Evolutionary conservation across 2,888 invertebrate species (phyloP), one percentile per base, ranked within the genome.

Genomic region (Timema cristinae): DNA sequence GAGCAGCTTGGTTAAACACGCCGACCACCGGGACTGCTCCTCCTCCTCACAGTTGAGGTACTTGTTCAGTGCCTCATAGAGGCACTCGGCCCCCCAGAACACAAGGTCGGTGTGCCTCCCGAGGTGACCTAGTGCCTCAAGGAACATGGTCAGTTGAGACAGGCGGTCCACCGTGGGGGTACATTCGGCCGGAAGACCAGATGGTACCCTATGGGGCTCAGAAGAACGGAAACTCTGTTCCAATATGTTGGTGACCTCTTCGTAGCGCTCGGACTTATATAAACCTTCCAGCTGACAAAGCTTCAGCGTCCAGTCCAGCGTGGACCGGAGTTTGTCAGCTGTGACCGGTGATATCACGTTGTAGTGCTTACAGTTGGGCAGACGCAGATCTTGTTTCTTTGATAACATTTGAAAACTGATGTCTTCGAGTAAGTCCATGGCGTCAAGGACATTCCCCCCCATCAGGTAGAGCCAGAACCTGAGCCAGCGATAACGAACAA

Each of bases 31-130:
- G 70, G 79, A 80, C 70, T 82, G 80, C 50, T 81, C 80, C 0
- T 79, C 78, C 51, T 86, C 81, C 75, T 80, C 81, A 75, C 82
- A 69, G 47, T 76, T 76, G 68, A 80, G 78, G 76, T 83, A 84
- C 54, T 89, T 87, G 69, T 87, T 86, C 69, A 93, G 84, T 2
- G 91, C 86, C 83, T 94, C 94, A 79, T 91, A 86, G 47, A 94
- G 83, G 78, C 91, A 91, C 71, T 86, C 88, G 77, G 94, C 90
- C 2, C 90, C 88, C 93, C 93, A 95, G 75, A 88, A 83, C 74
- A 92, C 88, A 79, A 92, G 92, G 66, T 89, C 87, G 32, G 32
- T 32, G 32, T 82, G 83, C 72, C 88, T 85, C 71, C 86, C 84
- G 54, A 89, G 81, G 71, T 88, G 86, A 86, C 88, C 89, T 73